A percentile compares a stretch with the other conserved stretches of the same genome.
Conservation (phyloP, 2,888 invertebrate species). For the Pemphredon lugubris region DNA sequence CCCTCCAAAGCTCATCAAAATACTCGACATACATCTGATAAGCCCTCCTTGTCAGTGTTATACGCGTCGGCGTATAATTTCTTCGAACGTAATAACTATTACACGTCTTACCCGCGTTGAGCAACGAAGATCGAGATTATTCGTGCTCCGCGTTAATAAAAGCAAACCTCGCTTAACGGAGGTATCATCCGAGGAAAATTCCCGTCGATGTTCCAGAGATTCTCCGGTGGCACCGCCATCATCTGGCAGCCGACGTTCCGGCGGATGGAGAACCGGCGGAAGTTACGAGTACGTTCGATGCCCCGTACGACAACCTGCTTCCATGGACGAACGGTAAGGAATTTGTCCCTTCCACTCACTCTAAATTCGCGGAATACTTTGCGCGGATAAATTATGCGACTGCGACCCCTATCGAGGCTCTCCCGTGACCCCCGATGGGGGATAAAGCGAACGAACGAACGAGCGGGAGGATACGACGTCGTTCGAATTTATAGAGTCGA, state of each 20-base stretch:
- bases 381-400: neutral
- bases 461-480: neutral
- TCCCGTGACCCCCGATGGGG: neutral
- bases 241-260: slow-evolving; percentile 72
- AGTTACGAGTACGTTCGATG: slow-evolving; percentile 78
- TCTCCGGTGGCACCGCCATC: slow-evolving; percentile 68
- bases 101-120: too few relatives aligned
- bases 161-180: too few relatives aligned
- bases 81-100: too few relatives aligned
- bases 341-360: neutral
- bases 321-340: slow-evolving; percentile 77
- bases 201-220: slow-evolving; percentile 57
- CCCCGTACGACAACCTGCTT: slow-evolving; percentile 77
- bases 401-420: neutral
- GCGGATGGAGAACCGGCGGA: slow-evolving; percentile 74
- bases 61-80: too few relatives aligned
- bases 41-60: too few relatives aligned
- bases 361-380: neutral
- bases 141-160: too few relatives aligned
- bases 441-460: neutral
- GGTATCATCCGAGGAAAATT: neutral
- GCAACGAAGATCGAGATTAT: too few relatives aligned
- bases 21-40: too few relatives aligned
- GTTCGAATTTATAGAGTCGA: neutral
- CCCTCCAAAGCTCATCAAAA: too few relatives aligned